Evolutionary conservation across 1,140 invertebrate species (phyloP).

Genomic region (Cryptotermes secundus): DNA sequence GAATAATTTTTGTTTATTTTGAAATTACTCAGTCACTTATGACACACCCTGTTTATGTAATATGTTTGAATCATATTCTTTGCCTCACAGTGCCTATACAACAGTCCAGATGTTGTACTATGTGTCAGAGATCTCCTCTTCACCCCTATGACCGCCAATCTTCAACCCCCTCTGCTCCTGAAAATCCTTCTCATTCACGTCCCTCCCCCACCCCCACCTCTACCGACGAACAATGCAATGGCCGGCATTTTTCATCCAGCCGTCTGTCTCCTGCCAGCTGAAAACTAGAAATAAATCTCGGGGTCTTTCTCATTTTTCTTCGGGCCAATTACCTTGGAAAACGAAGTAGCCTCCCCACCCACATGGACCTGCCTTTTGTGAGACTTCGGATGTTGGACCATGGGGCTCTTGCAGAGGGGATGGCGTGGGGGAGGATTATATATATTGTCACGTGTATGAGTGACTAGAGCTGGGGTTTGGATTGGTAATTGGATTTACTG

Average conservation of each 20-base stretch:
- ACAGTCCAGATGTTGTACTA: neutral
- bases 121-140: neutral
- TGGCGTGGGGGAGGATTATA: no score
- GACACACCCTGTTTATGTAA: no score
- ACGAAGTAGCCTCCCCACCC: neutral
- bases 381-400: neutral
- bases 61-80: no score
- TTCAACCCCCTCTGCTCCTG: neutral
- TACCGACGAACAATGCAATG: neutral
- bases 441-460: no score
- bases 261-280: neutral
- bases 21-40: no score
- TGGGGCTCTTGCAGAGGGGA: neutral
- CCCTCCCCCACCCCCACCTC: neutral
- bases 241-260: conserved; percentile 3
- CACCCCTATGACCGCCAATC: neutral
- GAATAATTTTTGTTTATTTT: no score
- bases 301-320: neutral
- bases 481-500: no score
- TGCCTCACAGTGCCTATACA: no score
- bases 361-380: neutral
- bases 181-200: no score
- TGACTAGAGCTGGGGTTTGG: no score
- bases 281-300: conserved; percentile 15
- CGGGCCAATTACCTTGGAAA: conserved; percentile 17